Percentiles rank a stretch among this genome's conserved stretches.
phyloP scores from a whole-genome alignment of 30 jellyfish, hydroid and myxozoan genomes.

The Chrysaora quinquecirrha region DNA sequence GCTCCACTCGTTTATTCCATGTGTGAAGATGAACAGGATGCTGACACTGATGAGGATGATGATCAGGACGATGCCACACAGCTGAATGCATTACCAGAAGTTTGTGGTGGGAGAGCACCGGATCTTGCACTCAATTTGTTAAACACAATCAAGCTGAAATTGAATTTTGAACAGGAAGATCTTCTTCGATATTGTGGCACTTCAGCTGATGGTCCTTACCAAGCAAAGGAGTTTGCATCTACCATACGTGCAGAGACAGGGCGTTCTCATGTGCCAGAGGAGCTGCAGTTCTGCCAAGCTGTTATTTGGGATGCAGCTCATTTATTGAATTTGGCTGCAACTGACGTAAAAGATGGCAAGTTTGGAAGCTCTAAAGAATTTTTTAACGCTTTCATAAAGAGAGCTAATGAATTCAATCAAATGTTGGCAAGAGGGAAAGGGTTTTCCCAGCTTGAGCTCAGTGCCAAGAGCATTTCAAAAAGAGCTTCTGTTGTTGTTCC shows the following conservation, averaged over 20 bases:
- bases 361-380: slow-evolving; percentile 2
- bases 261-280: not conserved
- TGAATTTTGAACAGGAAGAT: slow-evolving; percentile 28
- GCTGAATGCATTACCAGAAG: not conserved
- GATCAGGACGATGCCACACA: no score
- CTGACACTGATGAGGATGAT: slow-evolving; percentile 12
- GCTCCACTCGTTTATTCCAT: slow-evolving; percentile 44
- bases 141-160: slow-evolving; percentile 14
- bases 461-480: slow-evolving; percentile 13
- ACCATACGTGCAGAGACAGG: slow-evolving; percentile 25
- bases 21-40: slow-evolving; percentile 1
- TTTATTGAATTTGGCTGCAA: slow-evolving; percentile 21
- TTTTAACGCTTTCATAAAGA: slow-evolving; percentile 2
- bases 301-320: slow-evolving; percentile 34
- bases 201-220: slow-evolving; percentile 24
- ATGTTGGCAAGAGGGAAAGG: slow-evolving; percentile 30
- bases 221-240: not conserved
- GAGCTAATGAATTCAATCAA: slow-evolving; percentile 27
- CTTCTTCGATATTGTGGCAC: slow-evolving; percentile 21
- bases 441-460: slow-evolving; percentile 21
- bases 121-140: slow-evolving; percentile 30
- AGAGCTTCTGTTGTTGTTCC: slow-evolving; percentile 23
- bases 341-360: slow-evolving; percentile 30
- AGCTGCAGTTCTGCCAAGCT: slow-evolving; percentile 29
- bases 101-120: slow-evolving; percentile 23